A percentile compares a stretch with the other conserved stretches of the same genome.
Conservation (phyloP, 2,113 vertebrate species). For the Vulpes ferrilata region DNA sequence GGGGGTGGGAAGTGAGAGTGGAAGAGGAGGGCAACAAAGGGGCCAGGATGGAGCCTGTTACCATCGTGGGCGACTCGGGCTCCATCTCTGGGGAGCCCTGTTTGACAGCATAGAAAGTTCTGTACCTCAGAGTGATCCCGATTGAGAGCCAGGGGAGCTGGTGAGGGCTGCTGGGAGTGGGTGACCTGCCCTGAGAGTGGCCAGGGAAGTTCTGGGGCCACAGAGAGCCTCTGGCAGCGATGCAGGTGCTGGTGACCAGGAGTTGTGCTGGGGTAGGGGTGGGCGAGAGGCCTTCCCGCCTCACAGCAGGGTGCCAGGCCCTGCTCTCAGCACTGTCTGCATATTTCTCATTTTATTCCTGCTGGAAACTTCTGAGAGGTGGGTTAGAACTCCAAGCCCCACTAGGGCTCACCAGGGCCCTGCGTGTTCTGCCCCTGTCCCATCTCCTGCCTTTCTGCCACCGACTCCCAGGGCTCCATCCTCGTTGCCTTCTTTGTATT, state of each 20-base stretch:
- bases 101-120: not conserved
- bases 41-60: not conserved
- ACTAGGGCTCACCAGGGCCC: not conserved
- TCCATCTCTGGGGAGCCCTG: not conserved
- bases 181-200: not conserved
- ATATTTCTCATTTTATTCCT: too few relatives aligned
- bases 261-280: not conserved
- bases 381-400: not conserved
- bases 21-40: not conserved
- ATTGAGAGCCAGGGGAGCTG: not conserved
- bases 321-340: accelerated
- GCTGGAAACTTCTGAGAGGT: not conserved
- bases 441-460: not conserved
- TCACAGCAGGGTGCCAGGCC: accelerated
- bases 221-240: not conserved
- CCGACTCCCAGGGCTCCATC: not conserved
- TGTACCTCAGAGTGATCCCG: not conserved
- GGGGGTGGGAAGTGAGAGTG: not conserved
- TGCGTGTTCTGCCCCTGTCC: not conserved
- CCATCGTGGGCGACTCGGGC: not conserved
- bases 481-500: not conserved
- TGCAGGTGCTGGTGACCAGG: not conserved
- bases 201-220: not conserved
- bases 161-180: not conserved
- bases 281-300: not conserved